A percentile compares a stretch with the other conserved stretches of the same genome.
Evolutionary conservation across 1,140 invertebrate species (phyloP).

Genomic region (Teleopsis dalmanni): DNA sequence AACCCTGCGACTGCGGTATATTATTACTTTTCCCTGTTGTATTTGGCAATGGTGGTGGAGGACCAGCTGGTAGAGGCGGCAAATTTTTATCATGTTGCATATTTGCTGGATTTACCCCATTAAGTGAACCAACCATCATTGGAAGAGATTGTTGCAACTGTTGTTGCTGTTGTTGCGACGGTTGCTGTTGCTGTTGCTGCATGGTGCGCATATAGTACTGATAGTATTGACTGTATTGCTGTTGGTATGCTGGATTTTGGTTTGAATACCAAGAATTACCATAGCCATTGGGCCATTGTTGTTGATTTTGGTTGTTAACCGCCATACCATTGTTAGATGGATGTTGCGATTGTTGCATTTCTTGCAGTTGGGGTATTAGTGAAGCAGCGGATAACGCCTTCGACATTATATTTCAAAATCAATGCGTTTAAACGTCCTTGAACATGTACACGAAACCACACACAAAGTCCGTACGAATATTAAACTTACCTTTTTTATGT

Average conservation of each 20-base stretch:
- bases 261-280: conserved; percentile 28
- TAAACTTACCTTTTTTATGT: not conserved
- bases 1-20: conserved; percentile 19
- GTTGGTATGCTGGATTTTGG: conserved; percentile 22
- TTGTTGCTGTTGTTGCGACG: conserved; percentile 26
- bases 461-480: not conserved
- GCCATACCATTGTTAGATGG: conserved; percentile 5
- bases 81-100: conserved; percentile 11
- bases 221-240: conserved; percentile 39
- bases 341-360: conserved; percentile 39
- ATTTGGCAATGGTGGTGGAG: conserved; percentile 31
- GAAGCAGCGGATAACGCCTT: conserved; percentile 37
- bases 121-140: conserved; percentile 40
- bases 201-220: conserved; percentile 36
- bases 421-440: not conserved
- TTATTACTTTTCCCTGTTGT: conserved; percentile 13
- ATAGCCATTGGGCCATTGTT: conserved; percentile 29
- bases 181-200: conserved; percentile 9
- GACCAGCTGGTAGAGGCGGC: conserved; percentile 32
- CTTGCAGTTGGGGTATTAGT: conserved; percentile 38
- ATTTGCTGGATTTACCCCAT: conserved; percentile 20
- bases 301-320: conserved; percentile 15
- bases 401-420: conserved; percentile 22
- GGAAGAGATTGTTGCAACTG: conserved; percentile 34
- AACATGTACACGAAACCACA: not conserved